Evolutionary conservation across 2,113 vertebrate species (phyloP), one percentile per base, ranked within the genome.

Genomic region (Antennarius striatus): DNA sequence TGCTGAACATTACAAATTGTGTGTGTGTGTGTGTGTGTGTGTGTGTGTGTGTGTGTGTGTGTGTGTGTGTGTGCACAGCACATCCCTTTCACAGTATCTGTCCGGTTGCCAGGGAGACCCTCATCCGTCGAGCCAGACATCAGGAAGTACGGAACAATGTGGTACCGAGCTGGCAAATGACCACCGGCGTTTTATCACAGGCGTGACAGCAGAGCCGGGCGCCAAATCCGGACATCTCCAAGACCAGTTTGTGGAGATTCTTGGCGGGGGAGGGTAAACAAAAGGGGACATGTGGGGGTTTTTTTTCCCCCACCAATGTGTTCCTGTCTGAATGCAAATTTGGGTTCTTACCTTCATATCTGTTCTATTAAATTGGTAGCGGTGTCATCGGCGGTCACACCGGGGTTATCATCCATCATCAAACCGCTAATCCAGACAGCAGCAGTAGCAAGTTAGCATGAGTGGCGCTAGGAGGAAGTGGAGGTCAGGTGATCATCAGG

Each of bases 51-150:
- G 42, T 3, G 42, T 9, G 11, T 9, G 22, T 63, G 6, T 45
- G 11, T 5, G 43, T 60, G 66, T 60, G 43, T 56, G 47, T 17
- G 50, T 9, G 11, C 42, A 50, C 45, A 46, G 59, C 39, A 47
- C 81, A 48, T 81, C 45, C 64, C 29, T 64, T 63, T 64, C 63
- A 58, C 66, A 75, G 70, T 65, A 83, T 85, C 69, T 71, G 70
- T 63, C 61, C 64, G 54, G 73, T 80, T 91, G 79, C 85, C 83
- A 87, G 72, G 63, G 73, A 82, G 56, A 80, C 77, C 54, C 50
- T 36, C 51, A 50, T 45, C 46, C 51, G 64, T 49, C 28, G 66
- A 75, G 85, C 85, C 60, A 81, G 70, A 80, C 79, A 61, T 71
- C 72, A 71, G 62, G 52, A 75, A 73, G 52, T 80, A 75, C 64